A percentile compares a stretch with the other conserved stretches of the same genome.
phyloP scores from a whole-genome alignment of 2,113 vertebrate species.

The Elaphurus davidianus region DNA sequence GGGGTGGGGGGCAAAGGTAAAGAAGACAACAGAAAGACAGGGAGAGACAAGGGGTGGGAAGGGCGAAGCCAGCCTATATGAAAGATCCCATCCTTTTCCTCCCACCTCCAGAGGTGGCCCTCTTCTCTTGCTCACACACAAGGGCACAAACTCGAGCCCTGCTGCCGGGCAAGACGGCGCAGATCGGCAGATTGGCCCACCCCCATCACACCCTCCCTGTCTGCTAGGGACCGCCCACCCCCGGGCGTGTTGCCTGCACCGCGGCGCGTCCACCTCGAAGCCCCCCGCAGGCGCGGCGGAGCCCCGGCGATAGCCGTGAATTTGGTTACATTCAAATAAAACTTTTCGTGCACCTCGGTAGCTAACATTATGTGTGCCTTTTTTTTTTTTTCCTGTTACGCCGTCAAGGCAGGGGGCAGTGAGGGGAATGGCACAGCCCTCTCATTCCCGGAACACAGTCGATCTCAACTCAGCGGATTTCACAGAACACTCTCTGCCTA shows the following conservation, averaged over 20 bases:
- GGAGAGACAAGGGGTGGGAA: neutral
- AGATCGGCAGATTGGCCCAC: neutral
- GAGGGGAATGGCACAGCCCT: conserved; percentile 70
- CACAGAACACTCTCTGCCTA: conserved; percentile 79
- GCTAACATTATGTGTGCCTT: conserved; percentile 51
- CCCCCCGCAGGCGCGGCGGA: neutral
- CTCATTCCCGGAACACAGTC: conserved; percentile 76
- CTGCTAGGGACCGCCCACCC: conserved; percentile 63
- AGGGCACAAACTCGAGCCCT: neutral
- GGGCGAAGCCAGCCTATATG: neutral
- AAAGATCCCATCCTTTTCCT: neutral
- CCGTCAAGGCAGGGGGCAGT: conserved; percentile 58
- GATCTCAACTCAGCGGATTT: conserved; percentile 73
- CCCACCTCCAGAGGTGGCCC: neutral
- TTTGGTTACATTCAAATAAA: conserved; percentile 51
- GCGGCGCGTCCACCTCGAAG: neutral
- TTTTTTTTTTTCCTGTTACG: conserved; percentile 52
- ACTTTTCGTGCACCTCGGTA: conserved; percentile 47
- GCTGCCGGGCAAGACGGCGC: neutral
- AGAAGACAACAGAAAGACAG: neutral
- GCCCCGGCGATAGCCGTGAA: conserved; percentile 12
- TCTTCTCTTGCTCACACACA: neutral
- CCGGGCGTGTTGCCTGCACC: neutral
- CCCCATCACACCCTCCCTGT: conserved; percentile 55
- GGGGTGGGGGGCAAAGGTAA: neutral